phyloP scores from a whole-genome alignment of 2,113 vertebrate species.

The Falco punctatus region DNA sequence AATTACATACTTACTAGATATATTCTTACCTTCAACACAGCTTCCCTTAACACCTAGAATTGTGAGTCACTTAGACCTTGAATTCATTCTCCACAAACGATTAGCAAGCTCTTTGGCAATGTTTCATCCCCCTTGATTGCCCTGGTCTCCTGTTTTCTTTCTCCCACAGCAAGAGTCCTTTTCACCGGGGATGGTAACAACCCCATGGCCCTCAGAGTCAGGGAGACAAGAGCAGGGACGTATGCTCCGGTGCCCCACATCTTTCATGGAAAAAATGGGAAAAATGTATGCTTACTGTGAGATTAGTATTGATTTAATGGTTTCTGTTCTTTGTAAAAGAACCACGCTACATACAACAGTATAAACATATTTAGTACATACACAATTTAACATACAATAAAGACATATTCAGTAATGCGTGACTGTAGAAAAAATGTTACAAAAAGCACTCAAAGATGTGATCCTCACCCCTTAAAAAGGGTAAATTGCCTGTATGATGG shows the following conservation, averaged over 20 bases:
- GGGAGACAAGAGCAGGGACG: not conserved
- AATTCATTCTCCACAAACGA: not conserved
- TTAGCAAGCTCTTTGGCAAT: not conserved
- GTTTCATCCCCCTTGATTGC: no score
- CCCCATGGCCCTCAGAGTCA: not conserved
- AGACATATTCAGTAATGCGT: not conserved
- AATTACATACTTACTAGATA: not conserved
- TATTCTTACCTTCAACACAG: constrained; percentile 76
- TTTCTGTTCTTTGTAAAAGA: constrained; percentile 43
- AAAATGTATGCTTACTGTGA: not conserved
- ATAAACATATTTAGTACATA: constrained; percentile 5
- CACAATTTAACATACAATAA: not conserved
- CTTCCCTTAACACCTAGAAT: constrained; percentile 77
- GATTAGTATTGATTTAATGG: constrained; percentile 49
- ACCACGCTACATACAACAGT: not conserved
- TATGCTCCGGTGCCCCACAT: not conserved
- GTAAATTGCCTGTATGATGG: not conserved
- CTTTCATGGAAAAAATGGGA: not conserved
- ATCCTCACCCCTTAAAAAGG: not conserved
- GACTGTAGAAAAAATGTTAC: not conserved
- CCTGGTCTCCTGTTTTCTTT: no score
- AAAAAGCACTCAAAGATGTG: not conserved
- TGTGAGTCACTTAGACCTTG: constrained; percentile 19
- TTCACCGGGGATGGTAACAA: not conserved
- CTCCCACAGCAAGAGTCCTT: not conserved